These are phyloP conservation scores for Origma solitaria DNA, from an alignment of 2,113 vertebrate species.

Conservation along the genomic window DNA sequence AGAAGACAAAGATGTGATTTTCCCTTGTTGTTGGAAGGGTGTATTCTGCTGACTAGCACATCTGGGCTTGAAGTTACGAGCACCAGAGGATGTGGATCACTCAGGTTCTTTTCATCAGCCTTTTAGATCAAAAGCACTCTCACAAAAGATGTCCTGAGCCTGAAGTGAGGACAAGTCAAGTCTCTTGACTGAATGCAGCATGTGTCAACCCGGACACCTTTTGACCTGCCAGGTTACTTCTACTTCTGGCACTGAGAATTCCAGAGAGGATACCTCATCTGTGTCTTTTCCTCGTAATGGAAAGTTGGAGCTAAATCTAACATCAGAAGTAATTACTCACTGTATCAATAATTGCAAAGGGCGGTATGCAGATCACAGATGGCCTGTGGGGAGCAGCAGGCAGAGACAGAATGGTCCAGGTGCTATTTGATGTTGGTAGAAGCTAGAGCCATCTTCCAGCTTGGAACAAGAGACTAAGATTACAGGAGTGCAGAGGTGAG, in stretches of 20 bases:
- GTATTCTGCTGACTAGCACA: not conserved
- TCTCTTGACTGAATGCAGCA: not conserved
- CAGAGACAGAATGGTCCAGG: constrained; percentile 19
- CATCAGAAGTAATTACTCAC: constrained; percentile 24
- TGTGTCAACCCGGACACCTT: not conserved
- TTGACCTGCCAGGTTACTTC: constrained; percentile 18
- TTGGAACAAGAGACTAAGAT: not conserved
- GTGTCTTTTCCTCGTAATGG: not conserved
- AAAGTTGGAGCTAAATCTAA: constrained; percentile 11
- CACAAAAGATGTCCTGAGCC: not conserved
- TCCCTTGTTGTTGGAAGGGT: not conserved
- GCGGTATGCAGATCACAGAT: constrained; percentile 14
- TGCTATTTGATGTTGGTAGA: constrained; percentile 13
- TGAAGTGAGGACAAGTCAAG: constrained; percentile 8
- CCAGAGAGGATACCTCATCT: constrained; percentile 3
- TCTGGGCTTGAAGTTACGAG: not conserved
- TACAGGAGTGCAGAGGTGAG: constrained; percentile 6
- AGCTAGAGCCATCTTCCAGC: not conserved
- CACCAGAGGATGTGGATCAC: rapidly evolving
- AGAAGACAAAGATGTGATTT: not conserved
- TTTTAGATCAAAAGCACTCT: not conserved
- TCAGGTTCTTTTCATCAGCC: not conserved
- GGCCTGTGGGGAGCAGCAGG: constrained; percentile 17
- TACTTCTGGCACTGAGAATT: constrained; percentile 27
- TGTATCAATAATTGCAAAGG: constrained; percentile 16